These are phyloP conservation scores for Enteromius thamalakanensis DNA, from an alignment of 2,797 vertebrate species.

Conservation along the genomic window DNA sequence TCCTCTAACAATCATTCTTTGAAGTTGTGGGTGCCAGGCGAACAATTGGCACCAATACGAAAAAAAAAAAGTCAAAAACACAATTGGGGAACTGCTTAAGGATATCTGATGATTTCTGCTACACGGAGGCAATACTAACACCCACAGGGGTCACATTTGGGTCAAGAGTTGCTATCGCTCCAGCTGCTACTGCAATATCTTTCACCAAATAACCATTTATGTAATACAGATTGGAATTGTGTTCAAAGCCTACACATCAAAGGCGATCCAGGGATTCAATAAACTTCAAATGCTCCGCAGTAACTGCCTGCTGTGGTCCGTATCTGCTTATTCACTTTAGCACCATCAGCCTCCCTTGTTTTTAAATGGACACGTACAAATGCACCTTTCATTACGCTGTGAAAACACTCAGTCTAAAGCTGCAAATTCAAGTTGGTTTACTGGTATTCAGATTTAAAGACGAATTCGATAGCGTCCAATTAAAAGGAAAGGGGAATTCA, in stretches of 20 bases:
- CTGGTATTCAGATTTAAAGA: slow-evolving; percentile 7
- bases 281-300: slow-evolving; percentile 41
- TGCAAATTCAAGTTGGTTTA: background rate
- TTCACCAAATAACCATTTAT: slow-evolving; percentile 50
- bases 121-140: slow-evolving; percentile 5
- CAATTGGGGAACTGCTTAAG: slow-evolving; percentile 16
- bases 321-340: slow-evolving; percentile 26
- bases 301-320: slow-evolving; percentile 21
- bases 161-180: slow-evolving; percentile 37
- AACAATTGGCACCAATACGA: slow-evolving; percentile 32
- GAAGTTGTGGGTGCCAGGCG: background rate
- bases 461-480: slow-evolving; percentile 10
- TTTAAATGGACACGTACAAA: slow-evolving; percentile 17
- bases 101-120: slow-evolving; percentile 10
- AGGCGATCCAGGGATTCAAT: slow-evolving; percentile 37
- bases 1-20: slow-evolving; percentile 26
- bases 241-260: slow-evolving; percentile 45
- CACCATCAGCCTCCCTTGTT: slow-evolving; percentile 26
- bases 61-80: background rate
- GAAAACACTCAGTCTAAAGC: background rate
- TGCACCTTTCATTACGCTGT: background rate
- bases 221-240: slow-evolving; percentile 51
- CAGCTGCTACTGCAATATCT: slow-evolving; percentile 38
- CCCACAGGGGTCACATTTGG: slow-evolving; percentile 36
- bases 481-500: background rate